Evolutionary conservation across 2,113 vertebrate species (phyloP).

Genomic region (Heliornis fulica): DNA sequence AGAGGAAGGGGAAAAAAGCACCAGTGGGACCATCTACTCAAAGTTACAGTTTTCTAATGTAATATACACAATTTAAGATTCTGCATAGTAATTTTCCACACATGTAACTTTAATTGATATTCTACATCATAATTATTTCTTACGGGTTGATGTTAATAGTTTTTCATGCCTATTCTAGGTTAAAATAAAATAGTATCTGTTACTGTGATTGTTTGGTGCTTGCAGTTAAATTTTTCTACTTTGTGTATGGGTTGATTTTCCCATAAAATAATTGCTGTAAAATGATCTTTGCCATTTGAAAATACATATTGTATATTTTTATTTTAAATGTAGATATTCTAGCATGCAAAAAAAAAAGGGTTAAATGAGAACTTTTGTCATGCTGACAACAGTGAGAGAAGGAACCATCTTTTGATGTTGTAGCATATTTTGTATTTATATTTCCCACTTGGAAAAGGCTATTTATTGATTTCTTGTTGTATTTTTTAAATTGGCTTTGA

Average conservation of each 20-base stretch:
- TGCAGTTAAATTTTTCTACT: background rate
- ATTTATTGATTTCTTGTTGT: background rate
- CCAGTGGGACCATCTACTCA: background rate
- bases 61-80: background rate
- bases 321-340: background rate
- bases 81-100: background rate
- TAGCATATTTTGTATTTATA: background rate
- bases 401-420: background rate
- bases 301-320: background rate
- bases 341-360: background rate
- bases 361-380: background rate
- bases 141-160: background rate
- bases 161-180: background rate
- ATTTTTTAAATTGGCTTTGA: background rate
- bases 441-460: background rate
- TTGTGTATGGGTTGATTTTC: background rate
- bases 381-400: background rate
- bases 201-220: background rate
- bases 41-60: background rate
- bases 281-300: background rate
- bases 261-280: background rate
- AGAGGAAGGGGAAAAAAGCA: background rate
- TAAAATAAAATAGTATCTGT: background rate
- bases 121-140: background rate
- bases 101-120: background rate